Evolutionary conservation across 1,140 invertebrate species (phyloP).

Genomic region (Tenebrio molitor): DNA sequence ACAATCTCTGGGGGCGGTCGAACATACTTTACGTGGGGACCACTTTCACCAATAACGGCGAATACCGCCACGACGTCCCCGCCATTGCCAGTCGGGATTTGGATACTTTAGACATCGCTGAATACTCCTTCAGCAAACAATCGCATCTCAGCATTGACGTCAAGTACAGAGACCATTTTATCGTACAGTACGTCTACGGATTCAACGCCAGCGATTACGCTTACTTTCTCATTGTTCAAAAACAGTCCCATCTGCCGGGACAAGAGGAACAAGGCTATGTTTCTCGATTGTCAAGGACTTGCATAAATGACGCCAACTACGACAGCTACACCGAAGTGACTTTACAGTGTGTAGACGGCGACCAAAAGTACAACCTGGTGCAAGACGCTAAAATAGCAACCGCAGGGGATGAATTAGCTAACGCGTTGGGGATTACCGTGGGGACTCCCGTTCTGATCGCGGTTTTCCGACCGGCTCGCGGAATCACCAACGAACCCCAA

Average conservation of each 20-base stretch:
- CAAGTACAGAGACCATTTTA: conserved; percentile 93
- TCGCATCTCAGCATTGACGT: conserved; percentile 92
- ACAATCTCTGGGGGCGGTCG: conserved; percentile 79
- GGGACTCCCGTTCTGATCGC: conserved; percentile 86
- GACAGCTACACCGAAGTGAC: conserved; percentile 97
- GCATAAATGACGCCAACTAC: conserved; percentile 94
- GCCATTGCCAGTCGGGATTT: conserved; percentile 90
- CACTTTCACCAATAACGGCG: conserved; percentile 92
- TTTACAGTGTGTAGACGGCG: conserved; percentile 80
- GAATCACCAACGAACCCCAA: conserved; percentile 83
- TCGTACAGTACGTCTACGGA: conserved; percentile 95
- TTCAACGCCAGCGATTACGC: conserved; percentile 95
- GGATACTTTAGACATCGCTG: conserved; percentile 82
- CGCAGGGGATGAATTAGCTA: conserved; percentile 85
- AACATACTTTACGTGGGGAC: conserved; percentile 95
- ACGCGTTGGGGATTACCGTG: conserved; percentile 81
- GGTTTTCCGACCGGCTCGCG: conserved; percentile 87
- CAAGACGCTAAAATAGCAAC: conserved; percentile 90
- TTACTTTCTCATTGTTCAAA: conserved; percentile 96
- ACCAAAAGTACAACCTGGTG: conserved; percentile 87
- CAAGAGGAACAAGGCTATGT: conserved; percentile 92
- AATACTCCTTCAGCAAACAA: conserved; percentile 88
- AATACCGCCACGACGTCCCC: conserved; percentile 94
- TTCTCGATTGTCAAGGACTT: conserved; percentile 90
- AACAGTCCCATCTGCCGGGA: conserved; percentile 88